phyloP scores from a whole-genome alignment of 2,113 vertebrate species.

The Ornithorhynchus anatinus region DNA sequence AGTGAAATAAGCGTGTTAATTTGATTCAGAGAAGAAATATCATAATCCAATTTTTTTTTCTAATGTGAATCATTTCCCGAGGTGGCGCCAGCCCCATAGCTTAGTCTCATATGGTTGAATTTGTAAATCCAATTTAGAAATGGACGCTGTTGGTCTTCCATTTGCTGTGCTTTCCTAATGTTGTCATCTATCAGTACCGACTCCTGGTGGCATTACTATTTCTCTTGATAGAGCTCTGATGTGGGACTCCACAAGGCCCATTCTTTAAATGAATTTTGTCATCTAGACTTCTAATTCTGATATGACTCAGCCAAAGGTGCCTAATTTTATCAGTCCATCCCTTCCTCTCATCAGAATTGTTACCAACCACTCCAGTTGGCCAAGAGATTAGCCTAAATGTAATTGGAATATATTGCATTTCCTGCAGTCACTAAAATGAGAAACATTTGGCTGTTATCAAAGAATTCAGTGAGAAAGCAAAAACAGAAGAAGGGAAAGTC shows the following conservation, averaged over 20 bases:
- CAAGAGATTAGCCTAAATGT: constrained; percentile 27
- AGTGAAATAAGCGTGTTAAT: constrained; percentile 26
- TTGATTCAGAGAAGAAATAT: constrained; percentile 21
- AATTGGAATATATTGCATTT: constrained; percentile 49
- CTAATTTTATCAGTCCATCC: constrained; percentile 41
- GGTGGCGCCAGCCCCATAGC: constrained; percentile 1
- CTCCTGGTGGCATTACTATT: not conserved
- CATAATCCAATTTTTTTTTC: not conserved
- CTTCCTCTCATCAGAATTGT: constrained; percentile 25
- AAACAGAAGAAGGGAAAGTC: not conserved
- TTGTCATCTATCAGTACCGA: constrained; percentile 33
- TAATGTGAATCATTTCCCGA: constrained; percentile 18
- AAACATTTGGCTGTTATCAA: constrained; percentile 29
- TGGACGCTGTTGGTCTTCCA: constrained; percentile 18
- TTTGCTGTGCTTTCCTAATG: constrained; percentile 38
- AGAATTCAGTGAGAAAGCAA: constrained; percentile 36
- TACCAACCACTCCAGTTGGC: constrained; percentile 31
- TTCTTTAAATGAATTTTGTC: constrained; percentile 49
- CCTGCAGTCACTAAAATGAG: constrained; percentile 31
- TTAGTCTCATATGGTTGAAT: constrained; percentile 27
- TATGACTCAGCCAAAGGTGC: constrained; percentile 23
- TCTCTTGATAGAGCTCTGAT: constrained; percentile 18
- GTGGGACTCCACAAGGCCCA: not conserved
- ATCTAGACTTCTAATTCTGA: constrained; percentile 35
- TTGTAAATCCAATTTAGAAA: constrained; percentile 56